A percentile compares a stretch with the other conserved stretches of the same genome.
Evolutionary conservation across 1,140 invertebrate species (phyloP).

Genomic region (Heliconius eleuchia): DNA sequence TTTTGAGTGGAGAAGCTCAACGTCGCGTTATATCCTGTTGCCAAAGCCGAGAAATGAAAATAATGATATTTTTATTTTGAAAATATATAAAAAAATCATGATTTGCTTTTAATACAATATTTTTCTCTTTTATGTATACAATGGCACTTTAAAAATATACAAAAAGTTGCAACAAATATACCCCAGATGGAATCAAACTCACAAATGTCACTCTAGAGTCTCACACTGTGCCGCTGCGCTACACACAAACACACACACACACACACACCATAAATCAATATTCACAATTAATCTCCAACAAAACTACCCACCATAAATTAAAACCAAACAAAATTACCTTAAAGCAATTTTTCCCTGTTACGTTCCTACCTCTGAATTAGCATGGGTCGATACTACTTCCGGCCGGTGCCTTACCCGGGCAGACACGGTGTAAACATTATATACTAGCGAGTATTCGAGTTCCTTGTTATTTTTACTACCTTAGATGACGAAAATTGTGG

Average conservation of each 20-base stretch:
- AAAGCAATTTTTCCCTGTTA: constrained; percentile 19
- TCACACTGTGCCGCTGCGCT: no score
- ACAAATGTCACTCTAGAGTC: no score
- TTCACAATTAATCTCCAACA: constrained; percentile 11
- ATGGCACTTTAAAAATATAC: no score
- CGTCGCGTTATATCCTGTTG: no score
- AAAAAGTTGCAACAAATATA: no score
- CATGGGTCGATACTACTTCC: constrained; percentile 61
- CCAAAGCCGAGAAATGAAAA: no score
- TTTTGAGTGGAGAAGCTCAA: no score
- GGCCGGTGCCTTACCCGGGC: constrained; percentile 40
- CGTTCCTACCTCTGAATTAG: constrained; percentile 52
- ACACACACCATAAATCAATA: constrained; percentile 1
- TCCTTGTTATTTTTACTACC: constrained; percentile 28
- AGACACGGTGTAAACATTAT: constrained; percentile 47
- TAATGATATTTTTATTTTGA: no score
- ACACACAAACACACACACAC: not conserved
- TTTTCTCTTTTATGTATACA: no score
- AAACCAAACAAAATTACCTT: constrained; percentile 16
- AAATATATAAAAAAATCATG: no score
- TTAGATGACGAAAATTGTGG: constrained; percentile 14
- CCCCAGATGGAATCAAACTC: no score
- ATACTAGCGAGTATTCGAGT: constrained; percentile 4
- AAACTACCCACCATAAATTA: constrained; percentile 10
- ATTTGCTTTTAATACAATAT: no score